Percentiles rank a stretch among this genome's conserved stretches.
Conservation (phyloP, 2,888 invertebrate genomes). For the Parthenolecanium corni region DNA sequence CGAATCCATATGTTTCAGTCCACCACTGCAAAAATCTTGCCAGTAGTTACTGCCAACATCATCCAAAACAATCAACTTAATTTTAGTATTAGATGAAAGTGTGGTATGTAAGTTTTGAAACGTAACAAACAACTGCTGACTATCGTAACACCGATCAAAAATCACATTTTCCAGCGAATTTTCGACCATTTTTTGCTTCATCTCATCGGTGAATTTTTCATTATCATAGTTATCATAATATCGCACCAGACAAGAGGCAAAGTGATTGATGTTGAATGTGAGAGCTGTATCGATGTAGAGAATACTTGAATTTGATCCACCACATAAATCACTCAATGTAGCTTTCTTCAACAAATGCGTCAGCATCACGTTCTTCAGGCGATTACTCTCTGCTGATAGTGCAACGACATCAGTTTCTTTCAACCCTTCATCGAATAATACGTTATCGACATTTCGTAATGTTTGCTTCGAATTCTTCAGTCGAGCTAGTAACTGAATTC, state of each 20-base stretch:
- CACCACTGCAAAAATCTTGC: slow-evolving; percentile 36
- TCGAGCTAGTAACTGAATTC: slow-evolving; percentile 47
- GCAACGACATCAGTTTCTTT: slow-evolving; percentile 41
- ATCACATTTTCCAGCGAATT: slow-evolving; percentile 38
- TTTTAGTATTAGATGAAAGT: slow-evolving; percentile 38
- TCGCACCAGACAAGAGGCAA: not conserved
- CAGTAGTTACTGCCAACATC: slow-evolving; percentile 45
- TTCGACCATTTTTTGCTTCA: not conserved
- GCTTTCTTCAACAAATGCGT: slow-evolving; percentile 42
- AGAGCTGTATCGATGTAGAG: slow-evolving; percentile 44
- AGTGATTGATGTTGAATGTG: slow-evolving; percentile 40
- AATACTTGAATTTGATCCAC: slow-evolving; percentile 41
- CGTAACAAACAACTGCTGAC: slow-evolving; percentile 38
- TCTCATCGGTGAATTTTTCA: not conserved
- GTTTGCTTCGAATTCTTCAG: slow-evolving; percentile 40
- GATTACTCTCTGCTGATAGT: slow-evolving; percentile 41
- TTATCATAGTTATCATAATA: not conserved
- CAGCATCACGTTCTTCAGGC: slow-evolving; percentile 43
- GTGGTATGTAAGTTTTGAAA: slow-evolving; percentile 39
- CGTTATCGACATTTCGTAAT: slow-evolving; percentile 42
- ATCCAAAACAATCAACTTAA: slow-evolving; percentile 43
- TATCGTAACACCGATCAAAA: slow-evolving; percentile 39
- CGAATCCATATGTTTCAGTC: slow-evolving; percentile 34
- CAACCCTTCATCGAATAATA: slow-evolving; percentile 41
- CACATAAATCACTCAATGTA: slow-evolving; percentile 39